Base-by-base conservation (phyloP, 2,113 vertebrate species). In the Lasiurus cinereus region DNA sequence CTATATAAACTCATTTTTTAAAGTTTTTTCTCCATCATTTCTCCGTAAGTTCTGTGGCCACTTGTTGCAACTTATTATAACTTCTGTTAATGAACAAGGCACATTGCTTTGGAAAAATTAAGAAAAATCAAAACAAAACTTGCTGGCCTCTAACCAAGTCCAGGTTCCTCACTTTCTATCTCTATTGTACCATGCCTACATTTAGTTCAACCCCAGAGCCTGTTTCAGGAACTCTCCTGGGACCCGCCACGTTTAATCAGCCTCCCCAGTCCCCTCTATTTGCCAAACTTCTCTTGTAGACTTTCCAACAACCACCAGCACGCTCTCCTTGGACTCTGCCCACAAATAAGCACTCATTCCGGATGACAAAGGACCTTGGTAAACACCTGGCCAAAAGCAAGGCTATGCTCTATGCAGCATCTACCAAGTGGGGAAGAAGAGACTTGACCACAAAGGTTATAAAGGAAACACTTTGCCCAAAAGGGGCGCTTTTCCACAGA, bases 51-150 rank as follows among this genome's bases (percentile, higher is more conserved):
- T 39, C 24, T 69, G 21, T 0, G 67, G 66, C 72, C 24, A 86
- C 87, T 96, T 76, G 39, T 39, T 39, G 39, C 39, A 39, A 93
- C 86, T 74, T 93, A 54, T 74, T 93, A 54, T 52, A 92, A 74
- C 85, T 96, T 98, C 94, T 36, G 13, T 94, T 97, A 78, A 86
- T 67, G 94, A 97, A 94, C 73, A 94, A 97, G 93, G 92, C 84
- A 95, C 67, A 83, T 91, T 87, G 97, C 91, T 97, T 56, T 67
- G 96, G 94, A 93, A 97, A 95, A 59, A 96, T 0, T 70, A 56
- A 50, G 79, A 91, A 95, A 90, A 62, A 50, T 66, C 24, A 56
- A 77, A 72, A 59, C 1, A 18, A 67, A 72, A 82, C 64, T 52
- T 1, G 83, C 76, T 84, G 96, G 91, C 59, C 96, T 97, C 96